Evolutionary conservation across 2,888 invertebrate species (phyloP).

Genomic region (Atethmia centrago): DNA sequence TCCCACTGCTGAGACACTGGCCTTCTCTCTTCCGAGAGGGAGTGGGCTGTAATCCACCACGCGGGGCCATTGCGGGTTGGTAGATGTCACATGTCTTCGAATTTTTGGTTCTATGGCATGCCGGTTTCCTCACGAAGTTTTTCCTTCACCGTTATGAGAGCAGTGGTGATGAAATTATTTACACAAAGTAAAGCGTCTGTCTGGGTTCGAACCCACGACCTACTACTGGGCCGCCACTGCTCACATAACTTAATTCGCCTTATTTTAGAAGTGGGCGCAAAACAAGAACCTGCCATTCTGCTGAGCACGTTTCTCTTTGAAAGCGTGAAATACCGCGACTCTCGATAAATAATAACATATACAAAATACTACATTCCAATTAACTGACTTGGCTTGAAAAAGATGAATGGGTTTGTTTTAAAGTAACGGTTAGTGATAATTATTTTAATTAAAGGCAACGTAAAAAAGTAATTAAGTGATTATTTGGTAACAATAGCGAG

Average conservation of each 20-base stretch:
- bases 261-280: neutral
- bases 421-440: neutral
- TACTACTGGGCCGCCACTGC: no score
- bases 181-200: no score
- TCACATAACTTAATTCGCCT: conserved; percentile 1
- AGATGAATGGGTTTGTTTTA: conserved; percentile 4
- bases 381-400: conserved; percentile 1
- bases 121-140: no score
- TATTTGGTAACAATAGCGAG: conserved; percentile 55
- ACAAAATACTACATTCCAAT: conserved; percentile 37
- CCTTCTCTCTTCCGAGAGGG: no score
- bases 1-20: no score
- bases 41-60: no score
- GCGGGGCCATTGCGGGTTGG: no score
- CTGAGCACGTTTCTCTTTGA: conserved; percentile 17
- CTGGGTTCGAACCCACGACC: no score
- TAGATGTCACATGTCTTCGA: no score
- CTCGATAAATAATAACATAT: conserved; percentile 43
- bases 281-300: conserved; percentile 15
- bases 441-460: conserved; percentile 12
- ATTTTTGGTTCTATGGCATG: no score
- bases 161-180: no score
- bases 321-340: conserved; percentile 34
- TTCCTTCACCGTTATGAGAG: no score
- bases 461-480: conserved; percentile 42